Conservation (phyloP, 2,888 invertebrate species). For the Dermolepida albohirtum region DNA sequence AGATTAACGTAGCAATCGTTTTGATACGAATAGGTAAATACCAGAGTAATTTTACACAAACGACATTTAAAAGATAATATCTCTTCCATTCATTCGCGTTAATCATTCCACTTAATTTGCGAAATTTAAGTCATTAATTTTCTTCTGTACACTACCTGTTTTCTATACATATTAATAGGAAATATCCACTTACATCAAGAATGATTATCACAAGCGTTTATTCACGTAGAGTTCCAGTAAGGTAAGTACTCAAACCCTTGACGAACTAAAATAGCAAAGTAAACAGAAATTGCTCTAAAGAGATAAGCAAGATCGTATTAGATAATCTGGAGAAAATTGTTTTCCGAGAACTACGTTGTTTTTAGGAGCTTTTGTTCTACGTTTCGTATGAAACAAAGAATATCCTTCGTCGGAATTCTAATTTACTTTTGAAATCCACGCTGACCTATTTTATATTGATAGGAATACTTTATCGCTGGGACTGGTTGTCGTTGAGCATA, state of each 20-base stretch:
- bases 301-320: conserved; percentile 24
- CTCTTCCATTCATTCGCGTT: too few relatives aligned
- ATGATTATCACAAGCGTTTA: background rate
- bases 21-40: too few relatives aligned
- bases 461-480: conserved; percentile 10
- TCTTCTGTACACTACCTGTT: too few relatives aligned
- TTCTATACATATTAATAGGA: too few relatives aligned
- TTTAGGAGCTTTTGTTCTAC: conserved; percentile 19
- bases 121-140: too few relatives aligned
- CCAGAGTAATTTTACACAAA: too few relatives aligned
- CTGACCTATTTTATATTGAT: conserved; percentile 23
- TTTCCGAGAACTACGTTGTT: conserved; percentile 9
- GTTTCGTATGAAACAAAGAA: conserved; percentile 16
- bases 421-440: conserved; percentile 30
- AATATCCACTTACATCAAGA: too few relatives aligned
- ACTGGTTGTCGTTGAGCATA: background rate
- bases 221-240: background rate
- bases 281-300: conserved; percentile 19
- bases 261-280: conserved; percentile 18
- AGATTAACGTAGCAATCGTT: too few relatives aligned
- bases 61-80: too few relatives aligned
- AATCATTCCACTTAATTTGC: too few relatives aligned
- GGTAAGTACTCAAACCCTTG: conserved; percentile 2
- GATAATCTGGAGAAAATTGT: conserved; percentile 26
- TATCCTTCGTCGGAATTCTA: conserved; percentile 20